Base-by-base conservation (phyloP, 2,888 invertebrate species). In the Nymphalis polychloros region DNA sequence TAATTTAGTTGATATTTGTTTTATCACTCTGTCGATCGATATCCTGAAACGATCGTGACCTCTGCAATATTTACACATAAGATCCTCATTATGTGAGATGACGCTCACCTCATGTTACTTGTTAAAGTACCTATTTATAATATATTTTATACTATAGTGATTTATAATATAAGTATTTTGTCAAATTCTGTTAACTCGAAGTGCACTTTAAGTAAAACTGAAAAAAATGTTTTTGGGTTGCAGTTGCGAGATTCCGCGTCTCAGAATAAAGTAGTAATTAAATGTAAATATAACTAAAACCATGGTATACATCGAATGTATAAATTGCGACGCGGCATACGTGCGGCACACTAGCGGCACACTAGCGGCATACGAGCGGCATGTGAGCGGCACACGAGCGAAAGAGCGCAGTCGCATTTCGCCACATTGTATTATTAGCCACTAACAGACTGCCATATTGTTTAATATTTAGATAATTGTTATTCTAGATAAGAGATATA, bases 401-500 rank as follows among this genome's bases (percentile, higher is more conserved):
- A 31, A 4, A 27, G 10, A 13, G 10, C 16, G 31, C 55, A 31
- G 27, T 31, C 27, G 27, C 27, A 6, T 6, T 6, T 31, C 19
- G 52, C 20, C 47, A 31, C 63, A n/a, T 23, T 35, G 53, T 52
- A 16, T 6, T 23, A 35, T 62, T 64, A 55, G 67, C 68, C 61
- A 64, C 69, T 67, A 47, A 72, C 73, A 72, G 72, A 75, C 72
- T 73, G 75, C 73, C 75, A 71, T 75, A 72, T 74, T 69, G 71
- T 74, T 68, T 72, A 65, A 67, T 68, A 67, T 62, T 61, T 68
- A 68, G 64, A 59, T 64, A 65, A 61, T 69, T 68, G 65, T 70
- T 72, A 69, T 64, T 53, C 13, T 65, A 69, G 49, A 59, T 62
- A 50, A 63, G 59, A 57, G 59, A 71, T 31, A 31, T 71, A 70